Evolutionary conservation across 1,140 invertebrate species (phyloP).

Genomic region (Cydia fagiglandana): DNA sequence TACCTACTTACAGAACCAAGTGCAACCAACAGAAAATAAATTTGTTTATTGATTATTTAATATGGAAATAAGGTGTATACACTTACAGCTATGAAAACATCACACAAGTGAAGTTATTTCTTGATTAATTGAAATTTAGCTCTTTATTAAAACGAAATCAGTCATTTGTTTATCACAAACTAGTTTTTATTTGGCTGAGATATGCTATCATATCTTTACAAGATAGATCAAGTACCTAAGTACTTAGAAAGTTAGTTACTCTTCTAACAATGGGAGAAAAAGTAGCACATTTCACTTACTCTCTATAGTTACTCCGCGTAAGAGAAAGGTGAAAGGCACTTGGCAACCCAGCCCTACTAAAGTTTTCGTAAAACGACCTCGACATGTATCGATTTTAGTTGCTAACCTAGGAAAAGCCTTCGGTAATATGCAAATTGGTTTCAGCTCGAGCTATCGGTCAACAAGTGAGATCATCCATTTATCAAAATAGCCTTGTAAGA

Average conservation of each 20-base stretch:
- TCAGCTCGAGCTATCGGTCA: constrained; percentile 18
- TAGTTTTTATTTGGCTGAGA: too few species aligned
- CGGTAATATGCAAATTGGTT: constrained; percentile 30
- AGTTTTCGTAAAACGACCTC: neutral
- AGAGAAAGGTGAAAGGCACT: constrained; percentile 40
- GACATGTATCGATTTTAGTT: neutral
- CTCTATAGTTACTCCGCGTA: neutral
- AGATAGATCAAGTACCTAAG: neutral
- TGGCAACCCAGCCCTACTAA: neutral
- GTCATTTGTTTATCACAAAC: too few species aligned
- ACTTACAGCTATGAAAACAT: too few species aligned
- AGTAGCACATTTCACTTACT: constrained; percentile 8
- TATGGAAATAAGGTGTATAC: too few species aligned
- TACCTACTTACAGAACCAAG: too few species aligned
- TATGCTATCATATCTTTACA: neutral
- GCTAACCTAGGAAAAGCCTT: neutral
- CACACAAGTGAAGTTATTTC: too few species aligned
- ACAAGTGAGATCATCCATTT: constrained; percentile 40
- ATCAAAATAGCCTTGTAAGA: constrained; percentile 40
- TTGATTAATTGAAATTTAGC: too few species aligned
- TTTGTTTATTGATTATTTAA: too few species aligned
- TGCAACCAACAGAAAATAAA: too few species aligned
- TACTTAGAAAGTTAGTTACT: constrained; percentile 9
- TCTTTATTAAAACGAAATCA: neutral
- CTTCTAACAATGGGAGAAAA: neutral